Evolutionary conservation across 92 coral and sea anemone species (phyloP).

Genomic region (Porites divaricata): DNA sequence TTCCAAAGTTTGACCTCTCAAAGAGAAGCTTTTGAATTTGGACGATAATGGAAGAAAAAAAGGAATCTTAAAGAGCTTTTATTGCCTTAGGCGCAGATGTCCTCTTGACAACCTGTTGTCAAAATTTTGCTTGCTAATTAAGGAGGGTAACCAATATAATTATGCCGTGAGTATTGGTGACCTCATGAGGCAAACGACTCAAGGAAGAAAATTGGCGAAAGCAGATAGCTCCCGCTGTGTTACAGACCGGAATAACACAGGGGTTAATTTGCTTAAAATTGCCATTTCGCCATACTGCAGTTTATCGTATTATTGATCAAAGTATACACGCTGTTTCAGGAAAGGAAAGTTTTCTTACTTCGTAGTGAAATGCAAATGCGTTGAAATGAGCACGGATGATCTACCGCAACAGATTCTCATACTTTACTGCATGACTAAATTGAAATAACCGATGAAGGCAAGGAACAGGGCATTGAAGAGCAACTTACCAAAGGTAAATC

Average conservation of each 20-base stretch:
- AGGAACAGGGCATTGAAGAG: background rate
- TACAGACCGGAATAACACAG: background rate
- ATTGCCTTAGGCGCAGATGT: background rate
- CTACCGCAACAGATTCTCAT: too few species aligned
- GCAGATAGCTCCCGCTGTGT: background rate
- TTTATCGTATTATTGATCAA: background rate
- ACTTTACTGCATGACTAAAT: background rate
- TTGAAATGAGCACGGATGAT: background rate
- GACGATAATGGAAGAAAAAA: background rate
- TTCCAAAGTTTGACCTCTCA: too few species aligned
- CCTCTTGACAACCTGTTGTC: slow-evolving; percentile 7
- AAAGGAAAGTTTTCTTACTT: background rate
- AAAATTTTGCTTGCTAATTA: background rate
- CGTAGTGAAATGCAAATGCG: background rate
- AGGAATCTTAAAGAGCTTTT: background rate
- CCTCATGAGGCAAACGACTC: background rate
- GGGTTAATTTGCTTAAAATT: background rate
- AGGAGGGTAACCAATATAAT: background rate
- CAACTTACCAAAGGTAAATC: background rate
- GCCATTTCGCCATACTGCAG: background rate
- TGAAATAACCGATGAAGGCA: background rate
- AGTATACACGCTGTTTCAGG: background rate
- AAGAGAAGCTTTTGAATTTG: background rate
- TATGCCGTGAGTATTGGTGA: background rate
- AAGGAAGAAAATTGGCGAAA: background rate